A percentile compares a stretch with the other conserved stretches of the same genome.
Evolutionary conservation across 1,140 invertebrate species (phyloP).

Genomic region (Temnothorax nylanderi): DNA sequence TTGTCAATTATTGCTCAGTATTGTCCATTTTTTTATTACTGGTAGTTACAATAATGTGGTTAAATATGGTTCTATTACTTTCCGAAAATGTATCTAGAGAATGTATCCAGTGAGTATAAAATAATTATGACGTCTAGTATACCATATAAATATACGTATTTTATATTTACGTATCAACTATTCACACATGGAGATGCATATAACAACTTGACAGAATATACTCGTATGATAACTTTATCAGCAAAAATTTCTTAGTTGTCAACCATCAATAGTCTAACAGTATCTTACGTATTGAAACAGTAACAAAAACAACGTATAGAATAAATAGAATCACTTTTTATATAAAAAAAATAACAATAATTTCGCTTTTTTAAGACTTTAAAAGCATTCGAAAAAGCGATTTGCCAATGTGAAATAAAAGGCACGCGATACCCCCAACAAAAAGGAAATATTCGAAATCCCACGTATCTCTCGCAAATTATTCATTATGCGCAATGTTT

Average conservation of each 20-base stretch:
- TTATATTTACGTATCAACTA: conserved; percentile 63
- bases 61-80: not conserved
- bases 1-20: not conserved
- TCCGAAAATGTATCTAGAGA: conserved; percentile 14
- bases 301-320: conserved; percentile 19
- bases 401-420: conserved; percentile 27
- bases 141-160: conserved; percentile 53
- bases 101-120: conserved; percentile 14
- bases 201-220: conserved; percentile 69
- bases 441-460: not conserved
- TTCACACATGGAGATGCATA: conserved; percentile 39
- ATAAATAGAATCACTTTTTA: not conserved
- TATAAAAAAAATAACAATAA: conserved; percentile 19
- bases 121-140: conserved; percentile 41
- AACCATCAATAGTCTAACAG: conserved; percentile 62
- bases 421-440: not conserved
- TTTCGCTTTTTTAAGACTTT: not conserved
- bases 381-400: not conserved
- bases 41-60: not conserved
- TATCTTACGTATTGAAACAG: conserved; percentile 28
- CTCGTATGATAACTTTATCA: conserved; percentile 54
- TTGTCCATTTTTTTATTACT: conserved; percentile 21
- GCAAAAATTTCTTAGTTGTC: conserved; percentile 49
- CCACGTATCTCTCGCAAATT: not conserved
- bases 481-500: not conserved